Evolutionary conservation across 2,113 vertebrate species (phyloP).

Genomic region (Nesogale talazaci): DNA sequence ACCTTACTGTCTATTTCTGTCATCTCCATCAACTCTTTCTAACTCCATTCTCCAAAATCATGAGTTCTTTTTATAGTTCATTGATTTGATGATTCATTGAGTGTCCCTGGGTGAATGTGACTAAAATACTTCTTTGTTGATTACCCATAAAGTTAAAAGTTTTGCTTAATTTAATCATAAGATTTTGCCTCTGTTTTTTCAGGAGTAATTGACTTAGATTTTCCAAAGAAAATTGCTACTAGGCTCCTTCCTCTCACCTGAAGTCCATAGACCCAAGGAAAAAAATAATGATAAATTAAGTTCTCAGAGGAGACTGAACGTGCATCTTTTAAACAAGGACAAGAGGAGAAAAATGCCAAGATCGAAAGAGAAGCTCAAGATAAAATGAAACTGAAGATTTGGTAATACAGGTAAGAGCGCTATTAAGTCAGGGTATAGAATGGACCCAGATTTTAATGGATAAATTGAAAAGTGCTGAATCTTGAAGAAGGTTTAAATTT

Average conservation of each 20-base stretch:
- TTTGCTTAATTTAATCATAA: slow-evolving; percentile 60
- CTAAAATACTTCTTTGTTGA: slow-evolving; percentile 38
- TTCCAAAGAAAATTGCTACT: slow-evolving; percentile 36
- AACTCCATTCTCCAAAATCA: slow-evolving; percentile 36
- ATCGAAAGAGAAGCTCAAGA: background rate
- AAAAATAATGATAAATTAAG: background rate
- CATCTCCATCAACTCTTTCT: slow-evolving; percentile 6
- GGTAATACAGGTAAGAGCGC: background rate
- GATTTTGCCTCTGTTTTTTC: slow-evolving; percentile 34
- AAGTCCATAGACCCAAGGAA: background rate
- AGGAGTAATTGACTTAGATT: slow-evolving; percentile 43
- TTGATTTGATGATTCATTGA: slow-evolving; percentile 64
- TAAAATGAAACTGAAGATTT: slow-evolving; percentile 25
- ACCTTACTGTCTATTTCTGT: slow-evolving; percentile 37
- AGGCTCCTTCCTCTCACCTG: background rate
- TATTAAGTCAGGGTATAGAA: slow-evolving; percentile 3
- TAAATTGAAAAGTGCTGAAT: slow-evolving; percentile 14
- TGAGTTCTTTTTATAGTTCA: slow-evolving; percentile 58
- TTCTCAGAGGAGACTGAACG: slow-evolving; percentile 25
- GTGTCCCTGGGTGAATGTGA: slow-evolving; percentile 52
- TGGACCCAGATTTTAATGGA: background rate
- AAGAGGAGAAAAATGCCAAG: background rate
- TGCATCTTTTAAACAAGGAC: background rate
- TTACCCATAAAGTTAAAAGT: slow-evolving; percentile 43
- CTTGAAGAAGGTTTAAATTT: slow-evolving; percentile 46